Evolutionary conservation across 2,797 vertebrate genomes (phyloP), one percentile per base, ranked within the genome.

Genomic region (Crocidura indochinensis): DNA sequence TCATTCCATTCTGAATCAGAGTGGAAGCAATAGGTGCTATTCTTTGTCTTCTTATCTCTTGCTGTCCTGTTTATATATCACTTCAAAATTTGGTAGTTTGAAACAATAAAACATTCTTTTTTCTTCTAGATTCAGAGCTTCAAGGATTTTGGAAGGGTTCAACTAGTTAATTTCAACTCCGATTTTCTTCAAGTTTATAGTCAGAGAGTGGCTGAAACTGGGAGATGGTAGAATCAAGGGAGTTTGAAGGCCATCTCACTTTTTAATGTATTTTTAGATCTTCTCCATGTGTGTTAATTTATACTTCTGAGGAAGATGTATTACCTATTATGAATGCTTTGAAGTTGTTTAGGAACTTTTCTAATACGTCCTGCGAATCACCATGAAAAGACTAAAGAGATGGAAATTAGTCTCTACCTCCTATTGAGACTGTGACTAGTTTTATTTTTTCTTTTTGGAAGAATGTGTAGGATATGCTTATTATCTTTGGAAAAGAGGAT

Each of bases 401-500:
- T 10, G 44, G 29, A 46, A 56, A 47, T 68, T 74, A 90, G 10
- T 84, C 31, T 69, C 29, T 7, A 64, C 15, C 0, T 47, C 38
- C 74, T 77, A 2, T 60, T 69, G 26, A 38, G 38, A 10, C 65
- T 38, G 29, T 81, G 9, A 80, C 26, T 80, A 80, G 6, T 20
- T 49, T 65, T n/a, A n/a, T n/a, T n/a, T 38, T 38, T 38, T 38
- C 38, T 38, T 38, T 38, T 88, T 68, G 82, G 51, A 67, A 91
- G 86, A 90, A 65, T 10, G 73, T 29, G 44, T 29, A 1, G 8
- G 2, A 38, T 38, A 38, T 38, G 38, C 38, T 2, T 38, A 12
- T 24, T 72, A n/a, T n/a, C 26, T 87, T 49, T 79, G 56, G 38
- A 88, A 92, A 92, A 75, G 22, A 78, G 15, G 7, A 85, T 64